Evolutionary conservation across 2,888 invertebrate genomes (phyloP).

Genomic region (Petrolisthes cinctipes): DNA sequence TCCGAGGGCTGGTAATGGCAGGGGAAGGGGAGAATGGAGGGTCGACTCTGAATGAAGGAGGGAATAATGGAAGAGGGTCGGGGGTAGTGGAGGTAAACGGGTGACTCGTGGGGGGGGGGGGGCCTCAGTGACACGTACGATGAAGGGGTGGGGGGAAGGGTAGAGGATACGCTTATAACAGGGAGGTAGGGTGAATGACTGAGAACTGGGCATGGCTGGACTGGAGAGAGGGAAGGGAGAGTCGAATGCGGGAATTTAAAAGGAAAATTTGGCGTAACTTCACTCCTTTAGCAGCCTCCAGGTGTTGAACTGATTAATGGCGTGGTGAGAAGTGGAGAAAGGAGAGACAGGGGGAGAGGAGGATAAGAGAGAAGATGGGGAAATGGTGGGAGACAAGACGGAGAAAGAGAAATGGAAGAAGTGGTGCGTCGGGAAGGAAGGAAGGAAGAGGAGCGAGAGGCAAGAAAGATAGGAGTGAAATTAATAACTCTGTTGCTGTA

Average conservation of each 20-base stretch:
- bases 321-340: neutral
- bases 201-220: neutral
- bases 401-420: neutral
- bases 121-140: neutral
- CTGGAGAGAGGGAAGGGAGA: neutral
- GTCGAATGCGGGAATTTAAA: neutral
- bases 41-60: neutral
- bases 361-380: neutral
- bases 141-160: neutral
- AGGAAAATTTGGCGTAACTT: neutral
- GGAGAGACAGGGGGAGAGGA: neutral
- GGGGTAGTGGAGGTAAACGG: neutral
- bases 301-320: neutral
- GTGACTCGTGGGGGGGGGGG: neutral
- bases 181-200: neutral
- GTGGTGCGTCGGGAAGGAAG: neutral
- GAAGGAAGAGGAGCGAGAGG: neutral
- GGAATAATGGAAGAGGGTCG: neutral
- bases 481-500: no score
- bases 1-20: neutral
- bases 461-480: neutral
- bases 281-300: no score
- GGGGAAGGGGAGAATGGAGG: neutral
- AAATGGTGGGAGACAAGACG: neutral
- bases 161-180: neutral